These are phyloP conservation scores for Acinonyx jubatus DNA, from an alignment of 2,113 vertebrate species.

Conservation along the genomic window DNA sequence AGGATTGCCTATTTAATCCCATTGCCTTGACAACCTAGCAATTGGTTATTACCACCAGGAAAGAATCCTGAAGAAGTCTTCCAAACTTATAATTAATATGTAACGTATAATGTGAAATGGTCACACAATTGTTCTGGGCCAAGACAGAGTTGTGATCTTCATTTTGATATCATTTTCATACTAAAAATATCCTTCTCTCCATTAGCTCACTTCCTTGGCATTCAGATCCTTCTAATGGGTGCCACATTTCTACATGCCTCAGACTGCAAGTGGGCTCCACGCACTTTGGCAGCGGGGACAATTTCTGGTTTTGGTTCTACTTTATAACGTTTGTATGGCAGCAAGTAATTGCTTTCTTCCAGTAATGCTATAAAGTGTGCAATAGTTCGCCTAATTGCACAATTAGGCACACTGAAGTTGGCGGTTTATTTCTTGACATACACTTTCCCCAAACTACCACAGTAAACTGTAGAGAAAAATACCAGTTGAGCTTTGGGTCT, in stretches of 20 bases:
- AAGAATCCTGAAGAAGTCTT: not conserved
- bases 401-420: slow-evolving; percentile 59
- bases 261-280: not conserved
- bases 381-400: slow-evolving; percentile 61
- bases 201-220: not conserved
- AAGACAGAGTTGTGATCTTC: not conserved
- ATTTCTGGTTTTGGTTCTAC: not conserved
- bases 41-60: not conserved
- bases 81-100: not conserved
- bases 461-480: slow-evolving; percentile 57
- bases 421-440: slow-evolving; percentile 62
- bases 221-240: not conserved
- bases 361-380: slow-evolving; percentile 46
- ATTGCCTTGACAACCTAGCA: not conserved
- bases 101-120: not conserved
- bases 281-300: not conserved
- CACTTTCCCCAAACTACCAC: slow-evolving; percentile 34
- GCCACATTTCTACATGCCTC: not conserved
- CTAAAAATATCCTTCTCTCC: not conserved
- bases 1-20: no score
- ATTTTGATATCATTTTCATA: not conserved
- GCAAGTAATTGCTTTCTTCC: slow-evolving; percentile 51
- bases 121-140: not conserved
- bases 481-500: slow-evolving; percentile 50
- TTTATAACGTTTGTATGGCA: not conserved